Base-by-base conservation (phyloP, 1,140 invertebrate species). In the Schmidtea mediterranea region DNA sequence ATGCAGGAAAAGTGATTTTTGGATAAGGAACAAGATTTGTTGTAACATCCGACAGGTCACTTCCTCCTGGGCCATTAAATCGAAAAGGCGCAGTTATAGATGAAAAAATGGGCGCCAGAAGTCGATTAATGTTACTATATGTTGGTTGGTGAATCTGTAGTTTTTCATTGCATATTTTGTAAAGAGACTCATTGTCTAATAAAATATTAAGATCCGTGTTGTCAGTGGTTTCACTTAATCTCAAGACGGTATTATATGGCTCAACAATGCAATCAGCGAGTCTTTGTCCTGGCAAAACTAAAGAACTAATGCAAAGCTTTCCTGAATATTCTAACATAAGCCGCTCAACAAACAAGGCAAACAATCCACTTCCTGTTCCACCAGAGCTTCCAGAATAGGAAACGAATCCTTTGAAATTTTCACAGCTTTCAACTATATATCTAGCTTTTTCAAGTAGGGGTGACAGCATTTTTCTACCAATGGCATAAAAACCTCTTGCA, bases 101-200 rank as follows among this genome's bases (percentile, higher is more conserved):
- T 16, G 21, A 18, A 23, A 49, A 19, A 46, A 23, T 52, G 52
- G 63, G 62, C 0, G 55, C 56, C 43, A 66, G 61, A 8, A 65
- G 71, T 67, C 40, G 72, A 59, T 78, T 78, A 16, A 78, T 63
- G 58, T 76, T 78, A 12, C 70, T 74, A 54, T 78, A 78, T 0
- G 73, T 74, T 0, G 76, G 76, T 23, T 75, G 56, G 52, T 75
- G 73, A 37, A 78, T 75, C 55, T 74, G 73, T 39, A 79, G 60
- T 36, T 74, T 75, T 47, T 74, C 65, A 40, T 73, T 67, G 43
- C 56, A 57, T 24, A 46, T 46, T n/a, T 36, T 21, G 15, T 46
- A 46, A 24, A 46, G 13, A 46, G 45, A n/a, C 15, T 46, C 45
- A 16, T 46, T 46, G 45, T 46, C 45, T 5, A 46, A 5, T 16